Conservation (phyloP, 2,797 vertebrate species). For the Lates japonicus region DNA sequence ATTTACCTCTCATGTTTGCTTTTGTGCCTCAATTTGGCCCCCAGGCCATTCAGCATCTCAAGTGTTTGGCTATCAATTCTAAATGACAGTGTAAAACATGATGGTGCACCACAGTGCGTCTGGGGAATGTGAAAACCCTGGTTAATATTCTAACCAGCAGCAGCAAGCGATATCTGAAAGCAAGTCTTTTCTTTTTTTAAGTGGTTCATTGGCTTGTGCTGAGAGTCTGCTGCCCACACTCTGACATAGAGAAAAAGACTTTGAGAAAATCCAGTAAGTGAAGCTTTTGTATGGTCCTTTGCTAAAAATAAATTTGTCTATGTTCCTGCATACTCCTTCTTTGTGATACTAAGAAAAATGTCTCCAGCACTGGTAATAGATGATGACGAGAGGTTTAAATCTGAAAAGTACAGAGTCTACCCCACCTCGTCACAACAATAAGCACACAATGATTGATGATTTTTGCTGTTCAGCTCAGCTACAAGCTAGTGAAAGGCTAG, state of each 20-base stretch:
- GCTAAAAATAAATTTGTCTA: conserved; percentile 34
- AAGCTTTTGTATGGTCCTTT: conserved; percentile 41
- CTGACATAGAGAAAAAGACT: conserved; percentile 30
- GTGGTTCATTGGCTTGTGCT: conserved; percentile 52
- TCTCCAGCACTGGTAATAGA: conserved; percentile 1
- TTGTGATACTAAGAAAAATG: background rate
- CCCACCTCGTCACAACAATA: conserved; percentile 26
- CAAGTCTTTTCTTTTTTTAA: conserved; percentile 39
- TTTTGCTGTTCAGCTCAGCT: conserved; percentile 39
- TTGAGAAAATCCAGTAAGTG: conserved; percentile 47
- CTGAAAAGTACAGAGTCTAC: conserved; percentile 10
- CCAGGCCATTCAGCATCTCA: conserved; percentile 55
- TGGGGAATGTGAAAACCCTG: conserved; percentile 36
- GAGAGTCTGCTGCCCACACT: conserved; percentile 26
- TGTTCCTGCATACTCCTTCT: conserved; percentile 18
- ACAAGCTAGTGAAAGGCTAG: conserved; percentile 38
- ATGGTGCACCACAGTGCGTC: conserved; percentile 21
- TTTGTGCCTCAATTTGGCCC: conserved; percentile 68
- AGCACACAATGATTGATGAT: background rate
- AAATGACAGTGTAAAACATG: conserved; percentile 40
- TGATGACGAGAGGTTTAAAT: conserved; percentile 14
- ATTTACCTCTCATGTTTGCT: conserved; percentile 64
- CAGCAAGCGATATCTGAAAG: conserved; percentile 55
- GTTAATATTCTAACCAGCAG: conserved; percentile 58
- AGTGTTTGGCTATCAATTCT: conserved; percentile 44